These are phyloP conservation scores for Thalassaphorura encarpata DNA, from an alignment of 1,140 invertebrate genomes.

Conservation along the genomic window DNA sequence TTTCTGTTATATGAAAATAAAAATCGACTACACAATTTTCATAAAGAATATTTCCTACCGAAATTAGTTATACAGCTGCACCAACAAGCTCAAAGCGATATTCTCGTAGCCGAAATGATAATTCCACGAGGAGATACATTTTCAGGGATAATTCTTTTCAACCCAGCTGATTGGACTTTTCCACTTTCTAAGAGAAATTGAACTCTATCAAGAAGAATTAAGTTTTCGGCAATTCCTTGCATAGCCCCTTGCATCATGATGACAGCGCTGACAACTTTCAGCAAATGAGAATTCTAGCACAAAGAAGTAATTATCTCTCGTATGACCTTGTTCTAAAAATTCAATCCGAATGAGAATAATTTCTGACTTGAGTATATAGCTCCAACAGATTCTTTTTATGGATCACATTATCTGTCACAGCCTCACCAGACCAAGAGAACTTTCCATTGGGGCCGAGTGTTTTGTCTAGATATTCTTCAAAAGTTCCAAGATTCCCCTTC, in stretches of 20 bases:
- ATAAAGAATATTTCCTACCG: too few species aligned
- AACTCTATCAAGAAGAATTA: constrained; percentile 17
- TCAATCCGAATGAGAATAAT: too few species aligned
- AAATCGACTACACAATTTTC: too few species aligned
- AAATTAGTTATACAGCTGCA: too few species aligned
- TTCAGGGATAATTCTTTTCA: constrained; percentile 13
- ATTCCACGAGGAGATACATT: constrained; percentile 14
- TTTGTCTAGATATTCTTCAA: not conserved
- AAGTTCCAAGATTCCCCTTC: not conserved
- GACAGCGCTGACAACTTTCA: too few species aligned
- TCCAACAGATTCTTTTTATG: too few species aligned
- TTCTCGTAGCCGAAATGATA: constrained; percentile 9
- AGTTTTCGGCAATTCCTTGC: constrained; percentile 14
- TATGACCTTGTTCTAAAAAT: too few species aligned
- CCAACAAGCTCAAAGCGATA: too few species aligned
- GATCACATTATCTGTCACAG: not conserved
- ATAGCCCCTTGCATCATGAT: constrained; percentile 18
- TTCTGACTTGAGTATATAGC: too few species aligned
- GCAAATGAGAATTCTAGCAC: too few species aligned
- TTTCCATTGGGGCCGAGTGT: not conserved
- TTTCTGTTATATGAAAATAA: too few species aligned
- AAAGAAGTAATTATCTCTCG: too few species aligned
- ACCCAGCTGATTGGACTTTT: not conserved
- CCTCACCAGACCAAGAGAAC: not conserved
- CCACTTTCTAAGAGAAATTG: constrained; percentile 14